Evolutionary conservation across 2,797 vertebrate genomes (phyloP), one percentile per base, ranked within the genome.

Genomic region (Enteromius trimaculatus): DNA sequence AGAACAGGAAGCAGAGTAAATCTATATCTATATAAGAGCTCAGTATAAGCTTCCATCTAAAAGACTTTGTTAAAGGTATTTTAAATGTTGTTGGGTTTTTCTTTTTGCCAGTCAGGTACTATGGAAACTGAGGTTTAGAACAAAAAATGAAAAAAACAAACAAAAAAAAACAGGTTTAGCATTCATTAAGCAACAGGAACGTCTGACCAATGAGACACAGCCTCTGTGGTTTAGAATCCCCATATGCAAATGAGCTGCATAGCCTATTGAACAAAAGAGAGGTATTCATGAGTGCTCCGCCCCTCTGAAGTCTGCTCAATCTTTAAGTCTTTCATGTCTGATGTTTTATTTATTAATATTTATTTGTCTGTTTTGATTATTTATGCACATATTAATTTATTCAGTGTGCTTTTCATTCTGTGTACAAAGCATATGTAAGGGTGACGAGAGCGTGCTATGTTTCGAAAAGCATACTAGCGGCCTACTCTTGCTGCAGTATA

Each of bases 271-370:
- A 86, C 89, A 90, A 83, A 86, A 83, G 86, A 88, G 80, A 91
- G 85, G 76, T 58, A 65, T 84, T 90, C 83, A 77, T 53, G 86
- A 86, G 84, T 87, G 26, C 65, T 37, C 82, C 39, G 42, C 83
- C 58, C 86, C 23, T 82, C 86, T 86, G 75, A 85, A 90, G 89
- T 89, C 88, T 89, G 87, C 86, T 49, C 89, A 89, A 90, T 88
- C 88, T 92, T 92, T 55, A 84, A 86, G 83, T 77, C 78, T 85
- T 85, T n/a, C 81, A 74, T 91, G 87, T 88, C 86, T 84, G 84
- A 89, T 88, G 85, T 83, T 90, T 93, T 90, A 89, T 92, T 89
- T 89, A 89, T 90, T 85, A 31, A 47, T 85, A 89, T 91, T 89
- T 91, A 88, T 89, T 85, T 87, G 79, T 89, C 60, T 82, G 83